Base-by-base conservation (phyloP, 2,888 invertebrate species). In the Drosophila histrio region DNA sequence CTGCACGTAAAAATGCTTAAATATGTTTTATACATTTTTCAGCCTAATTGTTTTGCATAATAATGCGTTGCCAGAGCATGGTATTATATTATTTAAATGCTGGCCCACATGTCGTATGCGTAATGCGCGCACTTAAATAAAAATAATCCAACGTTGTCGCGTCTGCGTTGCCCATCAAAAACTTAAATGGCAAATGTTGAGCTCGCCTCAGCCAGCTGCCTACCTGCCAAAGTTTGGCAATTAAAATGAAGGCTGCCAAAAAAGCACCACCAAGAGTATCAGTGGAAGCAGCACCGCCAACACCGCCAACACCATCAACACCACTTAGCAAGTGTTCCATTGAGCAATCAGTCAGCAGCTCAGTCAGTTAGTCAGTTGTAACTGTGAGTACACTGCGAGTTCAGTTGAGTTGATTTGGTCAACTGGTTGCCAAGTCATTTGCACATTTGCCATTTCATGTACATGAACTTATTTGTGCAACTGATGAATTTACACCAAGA, bases 21-120 rank as follows among this genome's bases (percentile, higher is more conserved):
- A 60, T 56, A 47, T 64, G 50, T 46, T 58, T 50, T 38, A 41
- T 54, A 74, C 67, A 85, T 60, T 63, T 57, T 69, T 53, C 64
- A 64, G 69, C 58, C 77, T 79, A 80, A 80, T 79, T 82, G 86
- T 75, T 82, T 50, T 72, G 66, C 72, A 79, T 85, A 74, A 78
- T 21, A 50, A 36, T 36, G n/a, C 30, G n/a, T n/a, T 9, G 28
- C 7, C 64, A 43, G 13, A 44, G 54, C 17, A 46, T 43, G 69
- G 46, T 71, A 32, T 36, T 62, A 58, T 60, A 50, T 65, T 58
- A 83, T 72, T 57, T 73, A 41, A 56, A 60, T 64, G 58, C 49
- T 9, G 41, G 28, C 71, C 59, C 71, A 73, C 60, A 64, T 73
- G 87, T 79, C 84, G 80, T 76, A 79, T 86, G 80, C 87, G 67